Conservation (phyloP, 2,797 vertebrate genomes). For the Myotis planiceps region DNA sequence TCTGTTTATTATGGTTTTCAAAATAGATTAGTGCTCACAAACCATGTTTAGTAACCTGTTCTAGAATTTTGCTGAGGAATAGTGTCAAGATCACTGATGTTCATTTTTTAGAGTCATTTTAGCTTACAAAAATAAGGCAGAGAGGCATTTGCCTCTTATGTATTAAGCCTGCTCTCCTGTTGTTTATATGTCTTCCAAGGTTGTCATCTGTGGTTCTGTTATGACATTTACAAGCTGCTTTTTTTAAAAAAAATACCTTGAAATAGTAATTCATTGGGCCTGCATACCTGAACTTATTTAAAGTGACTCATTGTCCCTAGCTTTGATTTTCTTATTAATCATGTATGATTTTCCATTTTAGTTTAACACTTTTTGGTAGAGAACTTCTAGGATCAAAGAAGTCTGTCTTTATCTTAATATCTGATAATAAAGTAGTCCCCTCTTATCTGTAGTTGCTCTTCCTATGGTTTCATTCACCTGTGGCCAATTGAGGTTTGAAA, state of each 20-base stretch:
- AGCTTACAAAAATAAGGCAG: neutral
- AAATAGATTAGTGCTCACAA: neutral
- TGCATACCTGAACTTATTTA: neutral
- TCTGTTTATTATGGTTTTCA: neutral
- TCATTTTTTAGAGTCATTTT: slow-evolving; percentile 46
- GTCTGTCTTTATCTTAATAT: neutral
- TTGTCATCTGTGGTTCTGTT: neutral
- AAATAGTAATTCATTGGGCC: neutral
- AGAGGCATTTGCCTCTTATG: neutral
- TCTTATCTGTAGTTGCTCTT: neutral
- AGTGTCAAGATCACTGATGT: slow-evolving; percentile 36
- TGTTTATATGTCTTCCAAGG: neutral
- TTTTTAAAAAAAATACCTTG: neutral
- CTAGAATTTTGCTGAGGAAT: slow-evolving; percentile 58
- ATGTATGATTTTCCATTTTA: neutral
- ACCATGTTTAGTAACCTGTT: slow-evolving; percentile 54
- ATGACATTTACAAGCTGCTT: neutral
- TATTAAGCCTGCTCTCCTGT: neutral
- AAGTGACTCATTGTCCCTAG: neutral
- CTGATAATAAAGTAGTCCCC: neutral
- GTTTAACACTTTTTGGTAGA: neutral
- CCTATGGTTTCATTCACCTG: neutral
- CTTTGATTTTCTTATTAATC: slow-evolving; percentile 1
- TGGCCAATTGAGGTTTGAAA: neutral
- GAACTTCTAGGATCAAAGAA: neutral